Evolutionary conservation across 2,797 vertebrate species (phyloP).

Genomic region (Catamblyrhynchus diadema): DNA sequence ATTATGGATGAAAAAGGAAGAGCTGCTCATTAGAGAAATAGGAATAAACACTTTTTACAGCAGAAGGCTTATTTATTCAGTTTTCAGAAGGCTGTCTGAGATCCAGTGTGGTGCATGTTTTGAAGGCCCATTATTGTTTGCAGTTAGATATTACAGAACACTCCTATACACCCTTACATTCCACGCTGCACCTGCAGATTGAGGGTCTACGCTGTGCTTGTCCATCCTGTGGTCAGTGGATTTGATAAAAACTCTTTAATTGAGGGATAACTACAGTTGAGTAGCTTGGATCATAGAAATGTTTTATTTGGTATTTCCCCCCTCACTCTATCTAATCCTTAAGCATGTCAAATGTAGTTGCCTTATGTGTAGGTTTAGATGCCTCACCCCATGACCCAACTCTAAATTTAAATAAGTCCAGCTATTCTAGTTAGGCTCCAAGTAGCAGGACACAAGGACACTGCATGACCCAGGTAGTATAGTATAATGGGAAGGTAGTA

Average conservation of each 20-base stretch:
- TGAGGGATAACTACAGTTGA: neutral
- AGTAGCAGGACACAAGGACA: neutral
- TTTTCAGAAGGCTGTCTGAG: neutral
- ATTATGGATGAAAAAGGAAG: neutral
- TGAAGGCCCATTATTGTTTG: neutral
- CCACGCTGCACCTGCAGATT: neutral
- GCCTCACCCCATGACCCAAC: neutral
- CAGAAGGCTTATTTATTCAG: neutral
- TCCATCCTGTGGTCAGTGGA: neutral
- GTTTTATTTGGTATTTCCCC: neutral
- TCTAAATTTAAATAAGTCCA: neutral
- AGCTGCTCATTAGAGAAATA: neutral
- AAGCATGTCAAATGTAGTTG: neutral
- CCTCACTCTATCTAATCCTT: neutral
- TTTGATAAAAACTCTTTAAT: neutral
- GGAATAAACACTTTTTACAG: neutral
- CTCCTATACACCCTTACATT: neutral
- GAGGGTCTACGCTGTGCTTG: neutral
- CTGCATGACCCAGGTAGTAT: neutral
- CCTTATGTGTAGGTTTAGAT: neutral
- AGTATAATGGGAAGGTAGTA: neutral
- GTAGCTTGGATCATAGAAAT: neutral
- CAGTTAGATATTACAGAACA: rapidly evolving
- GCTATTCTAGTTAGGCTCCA: neutral
- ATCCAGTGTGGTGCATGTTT: neutral